Evolutionary conservation across 2,797 vertebrate genomes (phyloP).

Genomic region (Dermochelys coriacea): DNA sequence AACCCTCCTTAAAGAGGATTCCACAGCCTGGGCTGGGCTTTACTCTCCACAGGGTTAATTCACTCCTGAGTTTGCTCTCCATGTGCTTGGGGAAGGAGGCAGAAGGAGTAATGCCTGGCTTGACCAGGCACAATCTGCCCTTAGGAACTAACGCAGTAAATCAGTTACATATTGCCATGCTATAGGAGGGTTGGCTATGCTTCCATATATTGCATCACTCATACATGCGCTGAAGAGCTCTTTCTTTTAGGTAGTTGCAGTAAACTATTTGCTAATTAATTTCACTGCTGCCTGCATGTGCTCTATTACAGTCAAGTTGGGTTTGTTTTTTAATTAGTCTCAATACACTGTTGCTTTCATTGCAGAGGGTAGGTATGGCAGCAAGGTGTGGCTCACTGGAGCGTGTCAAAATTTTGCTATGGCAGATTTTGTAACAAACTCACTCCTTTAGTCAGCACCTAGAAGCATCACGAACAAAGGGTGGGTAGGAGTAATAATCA

Average conservation of each 20-base stretch:
- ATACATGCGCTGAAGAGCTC: background rate
- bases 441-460: background rate
- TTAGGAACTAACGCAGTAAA: fast-evolving
- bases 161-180: background rate
- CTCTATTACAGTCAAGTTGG: slow-evolving; percentile 32
- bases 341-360: background rate
- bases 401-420: slow-evolving; percentile 7
- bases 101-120: background rate
- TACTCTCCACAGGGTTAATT: background rate
- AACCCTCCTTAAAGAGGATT: background rate
- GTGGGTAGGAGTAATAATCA: background rate
- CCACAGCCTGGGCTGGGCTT: background rate
- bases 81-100: background rate
- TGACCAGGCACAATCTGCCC: background rate
- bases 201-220: background rate
- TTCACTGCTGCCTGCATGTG: background rate
- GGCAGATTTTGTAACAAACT: background rate
- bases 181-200: fast-evolving
- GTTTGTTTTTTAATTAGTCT: slow-evolving; percentile 64
- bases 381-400: slow-evolving; percentile 34
- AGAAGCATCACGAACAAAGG: background rate
- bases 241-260: background rate
- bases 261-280: background rate
- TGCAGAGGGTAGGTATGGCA: slow-evolving; percentile 19
- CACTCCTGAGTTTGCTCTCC: background rate